Conservation (phyloP, 2,113 vertebrate species). For the Brienomyrus brachyistius region DNA sequence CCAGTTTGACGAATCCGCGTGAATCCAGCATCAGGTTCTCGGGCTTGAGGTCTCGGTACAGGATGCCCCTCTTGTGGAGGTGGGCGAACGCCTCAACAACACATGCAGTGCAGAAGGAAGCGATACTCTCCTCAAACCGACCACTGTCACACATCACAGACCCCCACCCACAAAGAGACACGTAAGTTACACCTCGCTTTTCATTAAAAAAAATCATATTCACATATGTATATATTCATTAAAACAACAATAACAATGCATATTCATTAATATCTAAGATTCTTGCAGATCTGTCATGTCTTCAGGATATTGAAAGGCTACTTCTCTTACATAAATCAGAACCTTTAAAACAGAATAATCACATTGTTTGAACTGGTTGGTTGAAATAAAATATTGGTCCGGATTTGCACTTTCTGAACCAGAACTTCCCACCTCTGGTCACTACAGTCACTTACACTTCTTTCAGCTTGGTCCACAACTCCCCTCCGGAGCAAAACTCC, state of each 20-base stretch:
- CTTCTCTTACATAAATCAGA: not conserved
- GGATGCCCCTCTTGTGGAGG: constrained; percentile 65
- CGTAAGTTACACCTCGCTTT: not conserved
- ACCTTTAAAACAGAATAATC: not conserved
- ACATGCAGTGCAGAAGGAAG: constrained; percentile 65
- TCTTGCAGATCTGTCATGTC: not conserved
- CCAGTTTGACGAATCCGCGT: constrained; percentile 70
- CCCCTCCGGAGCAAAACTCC: constrained; percentile 71
- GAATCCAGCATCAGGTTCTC: constrained; percentile 75
- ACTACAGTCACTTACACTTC: constrained; percentile 54
- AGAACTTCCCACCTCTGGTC: not conserved
- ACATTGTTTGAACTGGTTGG: not conserved
- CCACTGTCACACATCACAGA: constrained; percentile 44
- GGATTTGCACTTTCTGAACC: not conserved
- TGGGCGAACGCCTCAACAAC: constrained; percentile 73
- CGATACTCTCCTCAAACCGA: constrained; percentile 60
- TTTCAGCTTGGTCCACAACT: constrained; percentile 74
- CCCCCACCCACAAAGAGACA: not conserved
- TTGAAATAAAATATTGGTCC: not conserved
- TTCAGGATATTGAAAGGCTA: not conserved
- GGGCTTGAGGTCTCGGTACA: constrained; percentile 76
- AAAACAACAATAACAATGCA: not conserved
- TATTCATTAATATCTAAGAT: not conserved
- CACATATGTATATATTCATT: not conserved
- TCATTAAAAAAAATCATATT: not conserved